Conservation (phyloP, 2,797 vertebrate genomes). For the Microhierax caerulescens region DNA sequence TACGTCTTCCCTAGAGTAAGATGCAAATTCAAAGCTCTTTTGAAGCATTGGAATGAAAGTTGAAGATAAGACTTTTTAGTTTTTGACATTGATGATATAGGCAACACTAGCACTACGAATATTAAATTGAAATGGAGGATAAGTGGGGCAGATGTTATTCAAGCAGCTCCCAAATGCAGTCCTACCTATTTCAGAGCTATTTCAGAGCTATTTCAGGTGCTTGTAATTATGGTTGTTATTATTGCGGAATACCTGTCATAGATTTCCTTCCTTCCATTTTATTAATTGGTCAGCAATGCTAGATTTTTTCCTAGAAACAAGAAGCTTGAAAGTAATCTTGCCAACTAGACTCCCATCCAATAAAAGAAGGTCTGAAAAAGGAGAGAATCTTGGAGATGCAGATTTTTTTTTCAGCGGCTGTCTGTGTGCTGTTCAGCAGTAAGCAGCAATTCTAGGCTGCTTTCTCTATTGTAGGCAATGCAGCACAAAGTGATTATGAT, state of each 20-base stretch:
- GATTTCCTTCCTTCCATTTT: neutral
- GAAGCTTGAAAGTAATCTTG: neutral
- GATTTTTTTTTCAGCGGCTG: neutral
- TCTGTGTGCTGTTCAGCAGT: neutral
- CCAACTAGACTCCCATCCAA: neutral
- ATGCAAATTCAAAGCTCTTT: slow-evolving; percentile 85
- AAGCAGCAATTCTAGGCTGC: neutral
- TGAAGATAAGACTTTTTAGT: slow-evolving; percentile 80
- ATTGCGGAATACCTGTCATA: neutral
- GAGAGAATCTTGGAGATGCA: neutral
- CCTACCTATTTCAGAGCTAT: neutral
- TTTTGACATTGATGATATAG: slow-evolving; percentile 80
- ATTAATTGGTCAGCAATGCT: neutral
- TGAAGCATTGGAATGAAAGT: slow-evolving; percentile 82
- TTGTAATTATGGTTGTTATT: neutral
- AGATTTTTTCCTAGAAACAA: neutral
- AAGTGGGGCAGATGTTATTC: slow-evolving; percentile 57
- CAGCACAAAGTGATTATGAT: neutral
- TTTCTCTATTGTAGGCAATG: neutral
- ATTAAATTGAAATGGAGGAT: slow-evolving; percentile 69
- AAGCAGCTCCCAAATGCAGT: neutral
- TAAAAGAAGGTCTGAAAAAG: neutral
- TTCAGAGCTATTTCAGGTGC: neutral
- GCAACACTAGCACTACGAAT: slow-evolving; percentile 64
- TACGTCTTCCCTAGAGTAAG: slow-evolving; percentile 83